phyloP scores from a whole-genome alignment of 53 echinoderm and acorn worm genomes.

The Henricia sp. region DNA sequence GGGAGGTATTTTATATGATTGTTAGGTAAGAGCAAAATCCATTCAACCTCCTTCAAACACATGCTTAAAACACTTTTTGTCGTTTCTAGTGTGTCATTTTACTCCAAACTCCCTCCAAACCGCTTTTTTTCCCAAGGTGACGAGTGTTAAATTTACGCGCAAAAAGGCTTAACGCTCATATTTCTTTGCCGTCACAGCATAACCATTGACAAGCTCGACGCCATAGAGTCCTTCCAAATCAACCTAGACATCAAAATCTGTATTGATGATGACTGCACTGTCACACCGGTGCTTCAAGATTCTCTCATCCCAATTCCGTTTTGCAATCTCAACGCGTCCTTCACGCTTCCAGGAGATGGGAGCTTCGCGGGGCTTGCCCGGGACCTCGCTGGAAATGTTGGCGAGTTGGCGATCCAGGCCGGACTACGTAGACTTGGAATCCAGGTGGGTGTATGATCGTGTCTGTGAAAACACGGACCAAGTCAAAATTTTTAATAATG shows the following conservation, averaged over 20 bases:
- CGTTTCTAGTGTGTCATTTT: no score
- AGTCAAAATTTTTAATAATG: no score
- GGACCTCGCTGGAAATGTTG: constrained; percentile 16
- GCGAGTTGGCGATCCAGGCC: constrained; percentile 48
- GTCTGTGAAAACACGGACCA: not conserved
- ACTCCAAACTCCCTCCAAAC: no score
- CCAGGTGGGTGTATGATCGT: not conserved
- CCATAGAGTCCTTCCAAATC: constrained; percentile 24
- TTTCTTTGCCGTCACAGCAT: not conserved
- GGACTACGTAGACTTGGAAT: constrained; percentile 55
- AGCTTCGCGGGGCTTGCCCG: constrained; percentile 19
- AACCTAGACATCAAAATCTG: constrained; percentile 20
- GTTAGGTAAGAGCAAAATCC: no score
- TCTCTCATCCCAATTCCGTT: constrained; percentile 43
- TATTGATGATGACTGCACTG: constrained; percentile 26
- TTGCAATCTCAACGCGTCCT: constrained; percentile 33
- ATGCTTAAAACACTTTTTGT: no score
- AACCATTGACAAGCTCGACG: constrained; percentile 48
- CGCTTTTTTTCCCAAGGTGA: no score
- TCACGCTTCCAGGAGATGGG: constrained; percentile 33
- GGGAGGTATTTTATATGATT: no score
- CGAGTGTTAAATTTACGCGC: not conserved
- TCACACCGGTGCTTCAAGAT: constrained; percentile 14
- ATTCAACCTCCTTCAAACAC: no score
- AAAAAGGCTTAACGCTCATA: not conserved